Percentiles rank a stretch among this genome's conserved stretches.
Conservation (phyloP, 2,888 invertebrate species). For the Chymomyza procnemis region DNA sequence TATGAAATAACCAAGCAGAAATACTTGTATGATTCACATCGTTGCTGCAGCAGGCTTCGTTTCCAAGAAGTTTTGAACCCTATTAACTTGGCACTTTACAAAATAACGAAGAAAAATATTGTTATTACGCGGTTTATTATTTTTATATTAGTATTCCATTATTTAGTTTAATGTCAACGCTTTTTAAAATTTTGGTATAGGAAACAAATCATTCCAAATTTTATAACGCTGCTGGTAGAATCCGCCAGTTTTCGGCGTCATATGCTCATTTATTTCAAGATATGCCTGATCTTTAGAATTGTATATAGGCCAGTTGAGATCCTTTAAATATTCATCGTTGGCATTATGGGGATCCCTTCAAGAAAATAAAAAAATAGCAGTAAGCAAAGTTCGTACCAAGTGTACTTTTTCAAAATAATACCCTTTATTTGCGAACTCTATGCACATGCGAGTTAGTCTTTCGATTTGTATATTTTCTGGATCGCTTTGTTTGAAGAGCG, state of each 20-base stretch:
- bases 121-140: background rate
- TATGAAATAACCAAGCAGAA: constrained; percentile 12
- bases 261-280: constrained; percentile 69
- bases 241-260: constrained; percentile 58
- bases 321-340: constrained; percentile 61
- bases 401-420: constrained; percentile 19
- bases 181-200: constrained; percentile 37
- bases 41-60: too few relatives aligned
- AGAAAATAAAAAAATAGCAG: background rate
- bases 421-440: constrained; percentile 76
- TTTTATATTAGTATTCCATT: background rate
- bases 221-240: constrained; percentile 55
- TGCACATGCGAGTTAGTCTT: constrained; percentile 78
- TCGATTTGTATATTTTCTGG: constrained; percentile 78
- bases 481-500: constrained; percentile 73
- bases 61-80: background rate
- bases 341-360: constrained; percentile 73
- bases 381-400: constrained; percentile 4
- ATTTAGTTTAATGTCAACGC: background rate
- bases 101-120: too few relatives aligned
- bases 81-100: too few relatives aligned
- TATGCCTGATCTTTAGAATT: constrained; percentile 51
- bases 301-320: constrained; percentile 67
- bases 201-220: constrained; percentile 62
- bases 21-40: too few relatives aligned